Evolutionary conservation across 2,797 vertebrate species (phyloP), one percentile per base, ranked within the genome.

Genomic region (Gymnodraco acuticeps): DNA sequence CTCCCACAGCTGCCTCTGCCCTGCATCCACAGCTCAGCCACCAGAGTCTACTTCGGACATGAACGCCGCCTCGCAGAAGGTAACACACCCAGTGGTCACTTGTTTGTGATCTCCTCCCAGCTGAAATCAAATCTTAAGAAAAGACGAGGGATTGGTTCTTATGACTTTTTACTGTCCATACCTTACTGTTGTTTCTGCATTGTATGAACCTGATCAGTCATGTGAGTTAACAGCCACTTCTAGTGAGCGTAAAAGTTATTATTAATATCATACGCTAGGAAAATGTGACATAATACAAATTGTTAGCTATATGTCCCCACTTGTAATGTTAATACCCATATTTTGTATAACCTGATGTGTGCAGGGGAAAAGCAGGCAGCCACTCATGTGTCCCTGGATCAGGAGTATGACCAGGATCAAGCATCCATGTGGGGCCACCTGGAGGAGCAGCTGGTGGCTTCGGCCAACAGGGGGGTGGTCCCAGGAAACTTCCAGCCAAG

Each of bases 331-430:
- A 15, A 46, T 46, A 46, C 45, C 27, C 27, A 27, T 27, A 27
- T 27, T 27, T 5, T 5, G 27, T 27, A 27, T 23, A 17, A 12
- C 50, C 14, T 59, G 53, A 17, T 52, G 23, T 67, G 38, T 63
- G 4, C 78, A 99, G 98, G 98, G 55, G 97, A 98, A 87, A 99
- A 99, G 83, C 98, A 99, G 87, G 98, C 98, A n/a, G 98, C 97
- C 58, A 99, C 98, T 0, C 97, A 99, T 0, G 86, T 99, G 17
- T 98, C 97, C 59, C 93, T 99, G 81, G 98, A 99, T 89, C 98
- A 99, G 88, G 98, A 99, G 76, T 98, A 96, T 83, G 98, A 99
- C 81, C 94, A 88, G 0, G 97, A 97, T 10, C 94, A 95, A 23
- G 96, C 96, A 2, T 94, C 95, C 9, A 95, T 98, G 79, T 99